Percentiles rank a stretch among this genome's conserved stretches.
phyloP scores from a whole-genome alignment of 2,888 invertebrate species.

The Apodemia hepburni region DNA sequence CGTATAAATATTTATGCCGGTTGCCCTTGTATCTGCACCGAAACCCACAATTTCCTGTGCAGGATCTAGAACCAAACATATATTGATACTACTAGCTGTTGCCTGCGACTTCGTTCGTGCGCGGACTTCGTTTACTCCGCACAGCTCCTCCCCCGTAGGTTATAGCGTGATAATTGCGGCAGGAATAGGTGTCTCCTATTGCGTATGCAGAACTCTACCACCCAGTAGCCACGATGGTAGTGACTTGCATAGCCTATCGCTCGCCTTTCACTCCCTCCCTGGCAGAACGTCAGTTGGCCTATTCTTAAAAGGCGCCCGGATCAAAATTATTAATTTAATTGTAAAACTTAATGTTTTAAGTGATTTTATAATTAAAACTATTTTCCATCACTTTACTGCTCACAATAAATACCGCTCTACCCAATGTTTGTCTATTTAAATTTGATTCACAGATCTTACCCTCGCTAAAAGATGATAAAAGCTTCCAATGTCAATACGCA shows the following conservation, averaged over 20 bases:
- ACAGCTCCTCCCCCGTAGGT: too few relatives aligned
- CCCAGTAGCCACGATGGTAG: too few relatives aligned
- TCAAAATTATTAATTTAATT: not conserved
- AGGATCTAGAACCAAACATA: not conserved
- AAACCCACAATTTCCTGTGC: not conserved
- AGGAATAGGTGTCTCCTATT: too few relatives aligned
- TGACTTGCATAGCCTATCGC: too few relatives aligned
- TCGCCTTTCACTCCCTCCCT: too few relatives aligned
- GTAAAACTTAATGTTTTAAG: not conserved
- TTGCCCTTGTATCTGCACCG: too few relatives aligned
- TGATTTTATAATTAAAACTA: not conserved
- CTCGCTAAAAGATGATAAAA: conserved; percentile 72
- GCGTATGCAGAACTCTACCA: too few relatives aligned
- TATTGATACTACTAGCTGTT: not conserved
- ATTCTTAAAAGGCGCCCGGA: too few relatives aligned
- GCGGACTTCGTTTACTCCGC: too few relatives aligned
- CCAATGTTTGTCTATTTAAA: conserved; percentile 74
- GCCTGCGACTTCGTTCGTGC: too few relatives aligned
- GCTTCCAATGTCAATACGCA: conserved; percentile 71
- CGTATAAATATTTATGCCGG: too few relatives aligned
- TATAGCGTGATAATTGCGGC: too few relatives aligned
- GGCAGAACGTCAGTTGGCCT: not conserved
- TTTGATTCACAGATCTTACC: conserved; percentile 71
- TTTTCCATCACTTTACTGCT: not conserved
- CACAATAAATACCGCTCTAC: conserved; percentile 30